Conservation (phyloP, 2,113 vertebrate genomes). For the Meriones unguiculatus region DNA sequence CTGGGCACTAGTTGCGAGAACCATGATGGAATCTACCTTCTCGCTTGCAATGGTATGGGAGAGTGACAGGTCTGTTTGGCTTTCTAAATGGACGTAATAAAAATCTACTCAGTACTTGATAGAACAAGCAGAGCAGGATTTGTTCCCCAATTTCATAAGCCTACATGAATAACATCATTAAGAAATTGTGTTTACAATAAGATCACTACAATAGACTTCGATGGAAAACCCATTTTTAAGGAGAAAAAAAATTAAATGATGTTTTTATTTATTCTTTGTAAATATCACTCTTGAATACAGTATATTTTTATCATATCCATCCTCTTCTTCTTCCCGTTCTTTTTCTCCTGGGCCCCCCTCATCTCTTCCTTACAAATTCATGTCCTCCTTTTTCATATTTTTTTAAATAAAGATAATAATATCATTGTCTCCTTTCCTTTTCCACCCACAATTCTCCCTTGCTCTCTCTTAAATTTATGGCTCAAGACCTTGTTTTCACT, state of each 20-base stretch:
- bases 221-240: background rate
- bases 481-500: background rate
- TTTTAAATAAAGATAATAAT: background rate
- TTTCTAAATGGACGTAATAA: background rate
- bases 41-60: background rate
- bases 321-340: too few species aligned
- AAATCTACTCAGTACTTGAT: background rate
- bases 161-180: background rate
- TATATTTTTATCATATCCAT: background rate
- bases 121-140: background rate
- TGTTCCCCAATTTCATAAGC: background rate
- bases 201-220: background rate
- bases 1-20: background rate
- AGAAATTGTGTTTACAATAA: slow-evolving; percentile 5
- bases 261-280: background rate
- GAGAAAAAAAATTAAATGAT: background rate
- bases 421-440: background rate
- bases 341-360: background rate
- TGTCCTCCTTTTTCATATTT: background rate
- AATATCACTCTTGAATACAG: background rate
- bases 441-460: background rate
- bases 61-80: background rate
- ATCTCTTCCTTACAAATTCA: background rate
- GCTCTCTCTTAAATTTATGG: background rate
- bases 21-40: background rate